A percentile compares a stretch with the other conserved stretches of the same genome.
These are phyloP conservation scores for Drosophila atripex DNA, from an alignment of 2,888 invertebrate genomes.

Conservation along the genomic window DNA sequence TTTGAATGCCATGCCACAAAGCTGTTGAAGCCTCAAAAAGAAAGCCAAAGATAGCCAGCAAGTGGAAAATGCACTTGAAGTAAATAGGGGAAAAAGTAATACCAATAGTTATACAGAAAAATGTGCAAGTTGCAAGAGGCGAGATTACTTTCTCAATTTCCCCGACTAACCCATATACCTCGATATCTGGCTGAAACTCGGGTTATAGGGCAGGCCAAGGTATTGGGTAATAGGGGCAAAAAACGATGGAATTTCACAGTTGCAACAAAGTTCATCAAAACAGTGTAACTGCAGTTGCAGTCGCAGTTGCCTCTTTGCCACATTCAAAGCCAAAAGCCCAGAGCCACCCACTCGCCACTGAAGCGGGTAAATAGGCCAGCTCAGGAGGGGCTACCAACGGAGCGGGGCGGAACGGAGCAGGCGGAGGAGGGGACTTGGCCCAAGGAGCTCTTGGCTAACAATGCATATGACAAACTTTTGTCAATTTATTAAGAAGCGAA, in stretches of 20 bases:
- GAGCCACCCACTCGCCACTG: constrained; percentile 42
- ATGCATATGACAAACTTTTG: constrained; percentile 80
- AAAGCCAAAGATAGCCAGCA: constrained; percentile 7
- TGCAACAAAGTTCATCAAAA: constrained; percentile 70
- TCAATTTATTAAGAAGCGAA: constrained; percentile 77
- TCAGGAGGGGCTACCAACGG: constrained; percentile 6
- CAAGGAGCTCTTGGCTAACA: constrained; percentile 69
- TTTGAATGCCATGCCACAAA: constrained; percentile 15
- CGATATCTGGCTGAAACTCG: constrained; percentile 1
- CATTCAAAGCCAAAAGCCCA: constrained; percentile 16
- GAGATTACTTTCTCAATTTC: constrained; percentile 3
- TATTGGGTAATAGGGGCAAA: constrained; percentile 15
- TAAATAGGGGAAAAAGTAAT: not conserved
- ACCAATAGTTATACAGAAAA: not conserved
- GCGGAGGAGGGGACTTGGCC: constrained; percentile 33
- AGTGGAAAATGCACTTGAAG: constrained; percentile 6
- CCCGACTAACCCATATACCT: constrained; percentile 17
- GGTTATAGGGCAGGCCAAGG: constrained; percentile 11
- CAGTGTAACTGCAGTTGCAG: constrained; percentile 49
- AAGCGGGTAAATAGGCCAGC: constrained; percentile 43
- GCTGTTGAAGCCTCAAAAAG: constrained; percentile 2
- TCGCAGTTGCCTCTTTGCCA: constrained; percentile 49
- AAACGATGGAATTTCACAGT: constrained; percentile 37
- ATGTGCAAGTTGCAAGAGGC: not conserved
- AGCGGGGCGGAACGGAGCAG: not conserved